Evolutionary conservation across 2,888 invertebrate genomes (phyloP).

Genomic region (Tyria jacobaeae): DNA sequence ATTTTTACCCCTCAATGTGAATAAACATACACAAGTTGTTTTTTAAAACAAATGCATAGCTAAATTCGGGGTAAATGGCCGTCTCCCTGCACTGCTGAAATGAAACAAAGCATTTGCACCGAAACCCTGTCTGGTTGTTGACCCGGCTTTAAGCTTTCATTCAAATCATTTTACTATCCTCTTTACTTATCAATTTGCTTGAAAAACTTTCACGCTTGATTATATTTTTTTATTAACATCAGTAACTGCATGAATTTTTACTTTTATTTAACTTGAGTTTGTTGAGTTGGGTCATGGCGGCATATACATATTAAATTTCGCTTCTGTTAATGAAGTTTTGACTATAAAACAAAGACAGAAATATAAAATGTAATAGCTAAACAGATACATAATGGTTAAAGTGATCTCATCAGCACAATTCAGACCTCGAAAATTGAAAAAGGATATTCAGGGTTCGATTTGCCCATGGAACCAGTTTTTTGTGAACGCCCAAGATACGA

Average conservation of each 20-base stretch:
- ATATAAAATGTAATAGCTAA: no score
- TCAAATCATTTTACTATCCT: conserved; percentile 27
- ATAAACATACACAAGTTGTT: conserved; percentile 16
- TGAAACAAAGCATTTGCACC: conserved; percentile 68
- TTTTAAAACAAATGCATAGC: conserved; percentile 7
- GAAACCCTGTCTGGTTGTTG: conserved; percentile 78
- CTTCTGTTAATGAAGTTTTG: background rate
- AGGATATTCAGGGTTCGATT: no score
- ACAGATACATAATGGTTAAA: no score
- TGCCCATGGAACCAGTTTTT: no score
- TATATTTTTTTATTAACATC: background rate
- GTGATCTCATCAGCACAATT: no score
- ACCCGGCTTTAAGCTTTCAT: conserved; percentile 58
- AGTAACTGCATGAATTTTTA: background rate
- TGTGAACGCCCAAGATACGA: no score
- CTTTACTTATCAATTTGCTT: background rate
- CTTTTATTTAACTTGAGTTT: no score
- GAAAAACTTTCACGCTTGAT: background rate
- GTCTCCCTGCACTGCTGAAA: conserved; percentile 53
- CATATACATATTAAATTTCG: background rate
- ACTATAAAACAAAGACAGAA: background rate
- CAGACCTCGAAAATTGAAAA: no score
- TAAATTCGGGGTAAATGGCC: conserved; percentile 73
- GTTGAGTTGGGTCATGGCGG: background rate
- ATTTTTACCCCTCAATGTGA: background rate